Evolutionary conservation across 2,797 vertebrate genomes (phyloP).

Genomic region (Fistularia tabacaria): DNA sequence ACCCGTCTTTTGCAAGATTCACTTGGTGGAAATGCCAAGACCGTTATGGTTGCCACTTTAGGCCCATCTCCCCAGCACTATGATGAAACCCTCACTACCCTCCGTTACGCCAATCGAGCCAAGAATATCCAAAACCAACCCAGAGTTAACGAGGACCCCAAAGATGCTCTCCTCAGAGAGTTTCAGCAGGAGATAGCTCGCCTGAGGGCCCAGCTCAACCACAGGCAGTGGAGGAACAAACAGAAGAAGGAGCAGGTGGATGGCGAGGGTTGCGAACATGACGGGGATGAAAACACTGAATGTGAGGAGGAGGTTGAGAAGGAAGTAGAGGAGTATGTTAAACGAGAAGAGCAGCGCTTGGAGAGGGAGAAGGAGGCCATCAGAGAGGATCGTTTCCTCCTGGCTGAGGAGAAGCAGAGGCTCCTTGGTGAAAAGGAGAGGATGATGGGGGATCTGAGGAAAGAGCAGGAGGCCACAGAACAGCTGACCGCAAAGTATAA

Average conservation of each 20-base stretch:
- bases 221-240: constrained; percentile 78
- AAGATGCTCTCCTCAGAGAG: constrained; percentile 90
- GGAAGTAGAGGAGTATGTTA: constrained; percentile 45
- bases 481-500: constrained; percentile 92
- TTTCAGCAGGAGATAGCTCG: constrained; percentile 93
- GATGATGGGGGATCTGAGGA: constrained; percentile 91
- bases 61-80: constrained; percentile 89
- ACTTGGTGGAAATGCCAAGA: constrained; percentile 93
- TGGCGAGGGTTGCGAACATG: constrained; percentile 55
- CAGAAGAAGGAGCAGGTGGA: constrained; percentile 78
- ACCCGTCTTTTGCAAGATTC: constrained; percentile 95
- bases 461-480: constrained; percentile 90
- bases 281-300: constrained; percentile 62
- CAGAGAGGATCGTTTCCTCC: constrained; percentile 85
- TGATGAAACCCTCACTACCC: constrained; percentile 91
- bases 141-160: constrained; percentile 94
- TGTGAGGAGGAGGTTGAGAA: constrained; percentile 76
- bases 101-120: constrained; percentile 92
- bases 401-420: constrained; percentile 91
- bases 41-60: constrained; percentile 95
- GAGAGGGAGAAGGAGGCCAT: constrained; percentile 93
- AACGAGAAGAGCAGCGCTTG: constrained; percentile 76
- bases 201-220: constrained; percentile 90
- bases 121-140: constrained; percentile 98
- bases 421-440: constrained; percentile 94